A percentile compares a stretch with the other conserved stretches of the same genome.
Evolutionary conservation across 2,797 vertebrate genomes (phyloP).

Genomic region (Melanotaenia boesemani): DNA sequence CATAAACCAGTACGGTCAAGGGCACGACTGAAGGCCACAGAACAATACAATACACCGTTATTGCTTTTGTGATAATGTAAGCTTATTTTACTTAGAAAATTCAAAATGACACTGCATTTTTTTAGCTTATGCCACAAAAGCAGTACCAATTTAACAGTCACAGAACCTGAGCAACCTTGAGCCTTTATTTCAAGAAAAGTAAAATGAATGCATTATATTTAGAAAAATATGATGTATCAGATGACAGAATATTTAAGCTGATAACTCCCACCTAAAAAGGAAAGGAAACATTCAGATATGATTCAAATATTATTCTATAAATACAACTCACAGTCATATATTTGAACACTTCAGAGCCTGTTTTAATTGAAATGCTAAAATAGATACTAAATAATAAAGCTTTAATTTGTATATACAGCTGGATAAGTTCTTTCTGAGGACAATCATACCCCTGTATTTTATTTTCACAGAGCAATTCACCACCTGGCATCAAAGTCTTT

Average conservation of each 20-base stretch:
- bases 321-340: neutral
- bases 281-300: neutral
- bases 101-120: no score
- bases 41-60: no score
- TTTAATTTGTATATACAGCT: slow-evolving; percentile 59
- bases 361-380: slow-evolving; percentile 34
- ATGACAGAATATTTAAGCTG: neutral
- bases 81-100: no score
- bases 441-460: slow-evolving; percentile 40
- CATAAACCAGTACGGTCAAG: neutral
- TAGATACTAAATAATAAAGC: slow-evolving; percentile 31
- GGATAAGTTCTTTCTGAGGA: slow-evolving; percentile 54
- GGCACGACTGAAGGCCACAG: no score
- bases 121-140: no score
- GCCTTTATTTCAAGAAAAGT: neutral
- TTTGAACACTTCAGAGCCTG: slow-evolving; percentile 7
- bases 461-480: slow-evolving; percentile 55
- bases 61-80: no score
- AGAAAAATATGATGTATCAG: neutral
- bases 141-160: no score
- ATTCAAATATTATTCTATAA: slow-evolving; percentile 1
- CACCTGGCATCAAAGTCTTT: slow-evolving; percentile 69
- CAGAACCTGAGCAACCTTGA: no score
- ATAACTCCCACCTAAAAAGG: neutral
- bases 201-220: neutral